Evolutionary conservation across 1,140 invertebrate species (phyloP).

Genomic region (Copidosoma floridanum): DNA sequence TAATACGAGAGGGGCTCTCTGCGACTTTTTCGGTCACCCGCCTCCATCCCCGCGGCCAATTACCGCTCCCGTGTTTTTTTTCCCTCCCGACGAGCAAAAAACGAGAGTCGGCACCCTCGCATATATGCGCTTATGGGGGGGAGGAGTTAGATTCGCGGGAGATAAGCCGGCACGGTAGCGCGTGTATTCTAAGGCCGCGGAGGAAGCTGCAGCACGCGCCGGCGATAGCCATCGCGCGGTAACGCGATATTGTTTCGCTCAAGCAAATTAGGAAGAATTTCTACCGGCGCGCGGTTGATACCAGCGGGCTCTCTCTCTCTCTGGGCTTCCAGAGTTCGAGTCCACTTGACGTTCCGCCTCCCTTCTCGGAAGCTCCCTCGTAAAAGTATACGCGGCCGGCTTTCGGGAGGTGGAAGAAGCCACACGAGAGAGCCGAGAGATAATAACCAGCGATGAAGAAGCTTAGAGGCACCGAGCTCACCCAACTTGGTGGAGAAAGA

Average conservation of each 20-base stretch:
- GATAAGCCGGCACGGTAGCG: constrained; percentile 51
- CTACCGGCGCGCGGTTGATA: constrained; percentile 31
- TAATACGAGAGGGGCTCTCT: not conserved
- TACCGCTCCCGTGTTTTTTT: not conserved
- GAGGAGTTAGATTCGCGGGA: constrained; percentile 44
- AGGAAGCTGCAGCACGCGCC: constrained; percentile 48
- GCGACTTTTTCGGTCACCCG: constrained; percentile 6
- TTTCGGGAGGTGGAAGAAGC: too few species aligned
- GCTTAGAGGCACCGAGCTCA: too few species aligned
- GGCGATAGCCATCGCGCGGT: constrained; percentile 49
- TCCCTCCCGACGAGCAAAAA: too few species aligned
- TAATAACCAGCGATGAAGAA: too few species aligned
- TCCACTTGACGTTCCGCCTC: constrained; percentile 35
- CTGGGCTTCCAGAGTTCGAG: constrained; percentile 40
- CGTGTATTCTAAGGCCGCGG: constrained; percentile 29
- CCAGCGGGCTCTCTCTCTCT: not conserved
- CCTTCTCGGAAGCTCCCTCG: constrained; percentile 39
- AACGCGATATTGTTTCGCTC: constrained; percentile 57
- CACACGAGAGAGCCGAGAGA: too few species aligned
- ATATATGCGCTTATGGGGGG: too few species aligned
- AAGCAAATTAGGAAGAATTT: constrained; percentile 54
- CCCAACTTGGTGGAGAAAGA: too few species aligned
- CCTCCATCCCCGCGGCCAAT: not conserved
- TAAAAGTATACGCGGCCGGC: constrained; percentile 22
- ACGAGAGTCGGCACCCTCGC: too few species aligned